Evolutionary conservation across 2,797 vertebrate species (phyloP), one percentile per base, ranked within the genome.

Genomic region (Cercopithecus hamlyni): DNA sequence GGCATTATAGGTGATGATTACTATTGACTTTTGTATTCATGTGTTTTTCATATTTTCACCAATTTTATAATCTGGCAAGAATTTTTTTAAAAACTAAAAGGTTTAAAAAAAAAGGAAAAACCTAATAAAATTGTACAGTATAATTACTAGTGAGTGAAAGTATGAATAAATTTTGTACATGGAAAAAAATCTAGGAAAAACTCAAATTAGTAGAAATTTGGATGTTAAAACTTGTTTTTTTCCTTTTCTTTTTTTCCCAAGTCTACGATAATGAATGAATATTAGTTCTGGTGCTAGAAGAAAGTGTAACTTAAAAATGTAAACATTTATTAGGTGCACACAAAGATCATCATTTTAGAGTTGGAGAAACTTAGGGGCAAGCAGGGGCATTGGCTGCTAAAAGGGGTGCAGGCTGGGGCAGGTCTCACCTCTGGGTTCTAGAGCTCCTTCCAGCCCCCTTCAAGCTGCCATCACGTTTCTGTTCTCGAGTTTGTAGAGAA

Each of bases 381-480:
- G 26, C 14, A 6, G 6, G 3, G 26, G 14, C 24, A 20, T 57
- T 41, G 0, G 87, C 0, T 0, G n/a, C 14, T 5, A 5, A 33
- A 70, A 14, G 41, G 50, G 12, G 33, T 3, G 20, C 17, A 43
- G 43, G n/a, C 19, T 1, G 1, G 22, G 22, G 33, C n/a, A 39
- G 33, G n/a, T 30, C 19, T 58, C 12, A 22, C 27, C 10, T 5
- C 45, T 12, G 41, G 55, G 19, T 48, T 39, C 43, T 57, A 17
- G 80, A 48, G 41, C 70, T 39, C 52, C 41, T 43, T 17, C 36
- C 27, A 1, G 1, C 33, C 55, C 80, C 50, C n/a, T 67, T 10
- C 39, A 36, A 30, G 17, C 45, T 10, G 30, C 48, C 85, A 39
- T 19, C 8, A 12, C 2, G 5, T 52, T 52, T 41, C n/a, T 39